Percentiles rank a stretch among this genome's conserved stretches.
These are phyloP conservation scores for Caenorhabditis latens DNA, from an alignment of 1,140 invertebrate genomes.

Conservation along the genomic window DNA sequence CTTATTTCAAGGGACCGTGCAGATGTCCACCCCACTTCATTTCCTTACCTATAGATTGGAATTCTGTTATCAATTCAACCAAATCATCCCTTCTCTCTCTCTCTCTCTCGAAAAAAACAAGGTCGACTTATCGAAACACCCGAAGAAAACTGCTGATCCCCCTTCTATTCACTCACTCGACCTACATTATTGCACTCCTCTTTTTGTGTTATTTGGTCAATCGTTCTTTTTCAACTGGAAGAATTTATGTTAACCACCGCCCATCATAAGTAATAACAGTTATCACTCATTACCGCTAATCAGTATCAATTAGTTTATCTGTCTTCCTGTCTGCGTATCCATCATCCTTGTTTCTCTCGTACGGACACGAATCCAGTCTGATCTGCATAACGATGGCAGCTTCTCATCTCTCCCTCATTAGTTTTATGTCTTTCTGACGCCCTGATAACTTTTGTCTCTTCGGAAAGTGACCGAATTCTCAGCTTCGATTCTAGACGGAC, in stretches of 20 bases:
- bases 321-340: not conserved
- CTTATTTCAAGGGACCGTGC: no score
- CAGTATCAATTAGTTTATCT: not conserved
- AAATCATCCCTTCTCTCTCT: not conserved
- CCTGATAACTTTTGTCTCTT: no score
- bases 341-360: no score
- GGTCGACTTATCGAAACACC: not conserved
- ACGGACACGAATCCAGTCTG: not conserved
- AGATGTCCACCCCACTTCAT: no score
- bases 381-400: slow-evolving; percentile 11
- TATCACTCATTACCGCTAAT: not conserved
- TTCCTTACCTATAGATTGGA: no score
- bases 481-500: no score
- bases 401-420: not conserved
- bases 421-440: not conserved
- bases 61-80: no score
- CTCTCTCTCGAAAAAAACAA: not conserved
- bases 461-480: no score
- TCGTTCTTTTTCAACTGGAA: not conserved
- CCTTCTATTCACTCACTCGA: slow-evolving; percentile 7
- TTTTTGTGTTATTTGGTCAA: not conserved
- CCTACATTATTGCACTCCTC: slow-evolving; percentile 10
- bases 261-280: no score
- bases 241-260: no score
- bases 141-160: slow-evolving; percentile 17